A percentile compares a stretch with the other conserved stretches of the same genome.
Conservation (phyloP, 37 sponge, comb jelly and placozoan species). For the Chondrilla cf. caribensis region DNA sequence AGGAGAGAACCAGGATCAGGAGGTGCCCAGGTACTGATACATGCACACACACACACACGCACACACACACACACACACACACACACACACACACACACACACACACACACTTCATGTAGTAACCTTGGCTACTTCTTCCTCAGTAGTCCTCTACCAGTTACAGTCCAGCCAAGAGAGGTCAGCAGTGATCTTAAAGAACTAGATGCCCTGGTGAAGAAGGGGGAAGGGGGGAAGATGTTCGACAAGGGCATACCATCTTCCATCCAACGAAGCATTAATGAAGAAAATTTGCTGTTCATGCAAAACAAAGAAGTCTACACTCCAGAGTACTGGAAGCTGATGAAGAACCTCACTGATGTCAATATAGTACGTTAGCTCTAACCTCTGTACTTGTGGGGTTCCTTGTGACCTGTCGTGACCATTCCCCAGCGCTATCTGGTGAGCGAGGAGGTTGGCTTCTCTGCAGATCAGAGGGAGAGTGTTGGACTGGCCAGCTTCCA, state of each 20-base stretch:
- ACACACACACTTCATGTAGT: no score
- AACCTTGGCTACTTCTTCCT: no score
- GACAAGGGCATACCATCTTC: neutral
- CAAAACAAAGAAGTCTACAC: conserved; percentile 81
- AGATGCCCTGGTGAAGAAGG: conserved; percentile 79
- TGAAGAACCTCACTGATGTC: conserved; percentile 39
- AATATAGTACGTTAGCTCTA: conserved; percentile 50
- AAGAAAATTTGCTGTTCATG: conserved; percentile 89
- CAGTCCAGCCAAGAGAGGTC: no score
- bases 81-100: no score
- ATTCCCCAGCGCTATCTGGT: neutral
- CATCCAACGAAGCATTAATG: conserved; percentile 45
- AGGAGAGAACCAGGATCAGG: neutral
- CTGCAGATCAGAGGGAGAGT: neutral
- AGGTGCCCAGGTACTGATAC: neutral
- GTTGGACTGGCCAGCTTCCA: conserved; percentile 53
- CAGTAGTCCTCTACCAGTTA: no score
- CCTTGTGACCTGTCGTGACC: neutral
- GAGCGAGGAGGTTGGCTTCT: neutral
- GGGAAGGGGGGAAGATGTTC: conserved; percentile 56
- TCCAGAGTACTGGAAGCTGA: conserved; percentile 75
- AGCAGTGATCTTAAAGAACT: conserved; percentile 1
- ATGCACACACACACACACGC: no score
- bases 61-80: no score
- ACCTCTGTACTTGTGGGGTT: neutral